A percentile compares a stretch with the other conserved stretches of the same genome.
These are phyloP conservation scores for Vanessa cardui DNA, from an alignment of 2,888 invertebrate species.

Conservation along the genomic window DNA sequence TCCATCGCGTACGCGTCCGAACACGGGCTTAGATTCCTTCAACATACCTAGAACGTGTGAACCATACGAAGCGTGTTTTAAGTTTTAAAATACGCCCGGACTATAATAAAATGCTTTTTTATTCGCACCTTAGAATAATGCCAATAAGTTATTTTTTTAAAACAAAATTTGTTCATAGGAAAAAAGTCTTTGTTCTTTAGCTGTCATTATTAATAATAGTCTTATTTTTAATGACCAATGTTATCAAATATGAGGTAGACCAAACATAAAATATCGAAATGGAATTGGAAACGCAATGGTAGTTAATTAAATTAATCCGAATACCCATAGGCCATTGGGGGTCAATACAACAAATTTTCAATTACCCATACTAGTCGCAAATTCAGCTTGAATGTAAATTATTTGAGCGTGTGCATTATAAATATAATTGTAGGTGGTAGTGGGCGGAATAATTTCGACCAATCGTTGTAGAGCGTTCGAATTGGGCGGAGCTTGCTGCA, in stretches of 20 bases:
- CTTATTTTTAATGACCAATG: not conserved
- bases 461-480: constrained; percentile 60
- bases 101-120: too few species aligned
- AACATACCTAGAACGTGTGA: too few species aligned
- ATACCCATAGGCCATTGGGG: constrained; percentile 62
- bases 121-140: too few species aligned
- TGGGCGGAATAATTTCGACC: constrained; percentile 69
- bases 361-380: constrained; percentile 80
- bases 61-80: too few species aligned
- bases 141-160: too few species aligned
- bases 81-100: too few species aligned
- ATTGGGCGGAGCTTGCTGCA: constrained; percentile 69
- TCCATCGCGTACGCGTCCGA: too few species aligned
- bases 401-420: constrained; percentile 81
- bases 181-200: too few species aligned
- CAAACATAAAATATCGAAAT: constrained; percentile 41
- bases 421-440: constrained; percentile 80
- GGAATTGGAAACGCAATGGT: constrained; percentile 42
- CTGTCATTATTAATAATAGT: not conserved
- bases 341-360: constrained; percentile 83
- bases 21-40: too few species aligned
- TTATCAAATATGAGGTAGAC: constrained; percentile 16
- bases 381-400: constrained; percentile 83
- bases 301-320: constrained; percentile 60
- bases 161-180: too few species aligned